Evolutionary conservation across 53 echinoderm and acorn worm species (phyloP).

Genomic region (Astropecten irregularis): DNA sequence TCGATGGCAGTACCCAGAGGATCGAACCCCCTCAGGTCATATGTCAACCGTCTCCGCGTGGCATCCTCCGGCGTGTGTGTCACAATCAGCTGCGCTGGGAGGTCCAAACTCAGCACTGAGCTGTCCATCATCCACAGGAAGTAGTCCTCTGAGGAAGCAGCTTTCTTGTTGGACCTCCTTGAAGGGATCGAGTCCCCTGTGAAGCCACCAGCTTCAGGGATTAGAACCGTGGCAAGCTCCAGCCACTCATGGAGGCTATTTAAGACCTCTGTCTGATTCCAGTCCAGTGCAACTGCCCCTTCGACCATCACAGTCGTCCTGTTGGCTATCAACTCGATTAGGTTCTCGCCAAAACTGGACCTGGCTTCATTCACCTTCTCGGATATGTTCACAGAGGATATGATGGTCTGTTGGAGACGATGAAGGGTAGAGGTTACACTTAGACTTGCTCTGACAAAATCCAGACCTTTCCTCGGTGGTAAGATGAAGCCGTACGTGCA

Average conservation of each 20-base stretch:
- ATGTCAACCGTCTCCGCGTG: not conserved
- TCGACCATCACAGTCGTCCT: not conserved
- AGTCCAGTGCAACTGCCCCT: not conserved
- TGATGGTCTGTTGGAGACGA: not conserved
- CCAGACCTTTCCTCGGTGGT: not conserved
- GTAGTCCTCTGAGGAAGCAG: not conserved
- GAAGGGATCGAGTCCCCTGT: not conserved
- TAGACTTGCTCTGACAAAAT: slow-evolving; percentile 16
- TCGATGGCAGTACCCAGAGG: not conserved
- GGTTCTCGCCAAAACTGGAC: not conserved
- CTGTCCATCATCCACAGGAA: not conserved
- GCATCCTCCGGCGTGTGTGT: not conserved
- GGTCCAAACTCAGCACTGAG: not conserved
- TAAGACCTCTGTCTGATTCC: not conserved
- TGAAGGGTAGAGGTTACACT: not conserved
- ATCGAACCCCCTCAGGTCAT: slow-evolving; percentile 22
- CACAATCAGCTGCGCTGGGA: not conserved
- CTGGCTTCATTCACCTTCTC: not conserved
- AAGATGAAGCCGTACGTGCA: slow-evolving; percentile 28
- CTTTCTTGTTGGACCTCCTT: not conserved
- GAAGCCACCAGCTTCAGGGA: not conserved
- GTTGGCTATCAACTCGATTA: slow-evolving; percentile 10
- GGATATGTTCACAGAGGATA: not conserved
- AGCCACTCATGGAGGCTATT: slow-evolving; percentile 12
- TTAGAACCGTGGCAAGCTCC: not conserved